These are phyloP conservation scores for Campopleginae sp. DNA, from an alignment of 2,888 invertebrate genomes.

Conservation along the genomic window DNA sequence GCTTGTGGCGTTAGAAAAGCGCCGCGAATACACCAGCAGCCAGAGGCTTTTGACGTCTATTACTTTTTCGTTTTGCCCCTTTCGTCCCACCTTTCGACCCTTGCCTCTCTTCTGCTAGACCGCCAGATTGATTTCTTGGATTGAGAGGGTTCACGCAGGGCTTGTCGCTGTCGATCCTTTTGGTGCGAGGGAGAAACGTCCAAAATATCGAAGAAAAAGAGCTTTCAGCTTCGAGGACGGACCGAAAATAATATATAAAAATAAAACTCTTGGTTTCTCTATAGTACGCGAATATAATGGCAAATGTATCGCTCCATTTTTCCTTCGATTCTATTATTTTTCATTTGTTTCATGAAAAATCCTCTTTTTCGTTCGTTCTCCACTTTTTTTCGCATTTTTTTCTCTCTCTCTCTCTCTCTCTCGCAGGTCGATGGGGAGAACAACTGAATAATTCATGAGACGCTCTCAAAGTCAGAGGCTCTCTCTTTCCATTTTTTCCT, in stretches of 20 bases:
- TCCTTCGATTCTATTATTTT: constrained; percentile 79
- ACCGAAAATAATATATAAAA: constrained; percentile 20
- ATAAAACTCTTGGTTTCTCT: constrained; percentile 28
- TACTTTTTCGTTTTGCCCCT: constrained; percentile 58
- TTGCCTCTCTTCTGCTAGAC: constrained; percentile 54
- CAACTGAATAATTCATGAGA: constrained; percentile 75
- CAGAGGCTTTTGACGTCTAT: constrained; percentile 57
- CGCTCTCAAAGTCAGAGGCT: constrained; percentile 53
- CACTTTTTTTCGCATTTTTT: constrained; percentile 23
- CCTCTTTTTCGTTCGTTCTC: constrained; percentile 24
- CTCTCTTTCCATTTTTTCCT: constrained; percentile 66
- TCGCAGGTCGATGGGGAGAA: constrained; percentile 55
- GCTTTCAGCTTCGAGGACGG: constrained; percentile 48
- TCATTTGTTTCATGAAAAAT: constrained; percentile 76
- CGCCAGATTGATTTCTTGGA: constrained; percentile 69
- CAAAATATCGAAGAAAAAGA: constrained; percentile 42
- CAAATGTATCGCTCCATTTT: constrained; percentile 76
- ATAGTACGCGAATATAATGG: constrained; percentile 71
- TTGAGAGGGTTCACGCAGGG: constrained; percentile 67
- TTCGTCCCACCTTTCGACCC: constrained; percentile 38
- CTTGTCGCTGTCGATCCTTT: constrained; percentile 24
- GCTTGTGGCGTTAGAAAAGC: constrained; percentile 62
- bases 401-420: not conserved
- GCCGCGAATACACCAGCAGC: constrained; percentile 21
- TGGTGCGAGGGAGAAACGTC: constrained; percentile 12